Base-by-base conservation (phyloP, 37 sponge, comb jelly and placozoan species). In the Haliclona indistincta region DNA sequence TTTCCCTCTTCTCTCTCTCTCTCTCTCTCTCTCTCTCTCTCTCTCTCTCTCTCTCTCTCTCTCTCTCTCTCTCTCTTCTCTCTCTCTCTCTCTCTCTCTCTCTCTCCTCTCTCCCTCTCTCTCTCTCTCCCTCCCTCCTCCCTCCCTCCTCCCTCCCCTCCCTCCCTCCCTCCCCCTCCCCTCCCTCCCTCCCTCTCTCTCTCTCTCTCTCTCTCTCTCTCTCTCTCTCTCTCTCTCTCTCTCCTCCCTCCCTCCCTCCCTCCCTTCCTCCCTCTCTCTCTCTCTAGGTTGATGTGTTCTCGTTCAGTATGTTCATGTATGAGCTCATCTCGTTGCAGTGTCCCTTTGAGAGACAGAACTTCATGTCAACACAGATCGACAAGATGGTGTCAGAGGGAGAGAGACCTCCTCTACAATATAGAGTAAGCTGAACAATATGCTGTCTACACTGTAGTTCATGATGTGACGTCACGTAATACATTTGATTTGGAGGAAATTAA, bases 301-400 rank as follows among this genome's bases (percentile, higher is more conserved):
- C 95, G 26, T 90, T 81, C 58, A 88, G 71, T 38, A 94, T 94
- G 95, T 86, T 94, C 79, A 56, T 94, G 73, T 94, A 87, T 43
- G 95, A 94, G 69, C 38, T 87, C 54, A 60, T 94, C 6, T 65
- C 87, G 23, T 82, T 79, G 35, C 65, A 90, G 25, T 81, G 76
- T 32, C 95, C 95, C 30, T 90, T 87, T 71, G 91, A 89, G 79
- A 68, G 78, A 49, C 86, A 94, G 54, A 82, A 83, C 39, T 42
- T 86, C 29, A 91, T 90, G 83, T 56, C 37, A 13, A 44, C 73
- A 22, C 93, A 94, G 80, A 89, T 94, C 6, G 95, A 94, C 79
- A 94, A 94, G 70, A 68, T 94, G 70, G 80, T 86, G 41, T 63
- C 76, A 2, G 84, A 89, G 23, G 80, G 84, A 45, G 80, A 83